Evolutionary conservation across 1,140 invertebrate species (phyloP).

Genomic region (Drosophila bifasciata): DNA sequence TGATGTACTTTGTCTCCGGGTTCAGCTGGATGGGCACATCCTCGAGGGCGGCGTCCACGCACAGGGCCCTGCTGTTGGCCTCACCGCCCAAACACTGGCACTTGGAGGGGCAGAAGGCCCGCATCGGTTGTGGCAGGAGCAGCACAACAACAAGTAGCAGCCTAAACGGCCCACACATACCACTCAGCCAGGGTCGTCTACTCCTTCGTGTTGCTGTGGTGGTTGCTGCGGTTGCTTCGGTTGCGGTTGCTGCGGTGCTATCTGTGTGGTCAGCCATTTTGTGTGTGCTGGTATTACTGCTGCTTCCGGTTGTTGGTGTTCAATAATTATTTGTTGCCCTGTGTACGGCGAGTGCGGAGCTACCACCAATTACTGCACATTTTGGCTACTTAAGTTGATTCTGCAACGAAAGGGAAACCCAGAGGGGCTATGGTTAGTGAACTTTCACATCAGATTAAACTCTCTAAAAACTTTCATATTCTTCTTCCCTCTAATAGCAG

Average conservation of each 20-base stretch:
- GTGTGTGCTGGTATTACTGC: constrained; percentile 17
- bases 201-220: constrained; percentile 17
- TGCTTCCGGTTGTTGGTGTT: constrained; percentile 1
- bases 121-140: constrained; percentile 63
- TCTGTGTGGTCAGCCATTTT: constrained; percentile 43
- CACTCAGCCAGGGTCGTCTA: constrained; percentile 22
- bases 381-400: constrained; percentile 14
- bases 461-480: not conserved
- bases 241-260: constrained; percentile 8
- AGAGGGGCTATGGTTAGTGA: too few species aligned
- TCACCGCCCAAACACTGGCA: constrained; percentile 89
- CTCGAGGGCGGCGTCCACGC: constrained; percentile 90
- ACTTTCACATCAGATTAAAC: not conserved
- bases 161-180: constrained; percentile 17
- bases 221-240: constrained; percentile 13
- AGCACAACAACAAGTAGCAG: constrained; percentile 51
- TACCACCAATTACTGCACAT: constrained; percentile 37
- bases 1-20: constrained; percentile 91
- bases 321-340: constrained; percentile 27
- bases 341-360: constrained; percentile 21
- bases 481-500: not conserved
- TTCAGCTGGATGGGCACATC: constrained; percentile 94
- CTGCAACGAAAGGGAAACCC: constrained; percentile 1
- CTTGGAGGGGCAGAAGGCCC: constrained; percentile 90
- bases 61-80: constrained; percentile 90